Percentiles rank a stretch among this genome's conserved stretches.
Evolutionary conservation across 2,888 invertebrate genomes (phyloP).

Genomic region (Embidobia sp.): DNA sequence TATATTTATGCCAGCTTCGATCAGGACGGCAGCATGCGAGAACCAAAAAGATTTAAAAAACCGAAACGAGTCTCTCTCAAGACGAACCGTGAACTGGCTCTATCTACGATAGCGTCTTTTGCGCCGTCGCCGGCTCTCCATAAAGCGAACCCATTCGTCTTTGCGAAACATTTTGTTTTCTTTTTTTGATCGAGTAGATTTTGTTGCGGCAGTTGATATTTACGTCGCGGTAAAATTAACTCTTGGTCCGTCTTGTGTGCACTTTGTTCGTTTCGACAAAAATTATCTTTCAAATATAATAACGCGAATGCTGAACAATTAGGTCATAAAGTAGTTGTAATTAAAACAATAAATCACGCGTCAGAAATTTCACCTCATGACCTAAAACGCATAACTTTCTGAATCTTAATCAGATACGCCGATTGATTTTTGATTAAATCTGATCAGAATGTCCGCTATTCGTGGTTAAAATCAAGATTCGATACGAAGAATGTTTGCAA

Average conservation of each 20-base stretch:
- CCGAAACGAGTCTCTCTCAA: constrained; percentile 30
- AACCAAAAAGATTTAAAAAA: constrained; percentile 41
- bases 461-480: background rate
- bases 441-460: background rate
- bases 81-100: constrained; percentile 31
- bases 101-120: constrained; percentile 42
- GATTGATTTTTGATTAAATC: background rate
- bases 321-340: too few relatives aligned
- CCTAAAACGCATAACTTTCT: too few relatives aligned
- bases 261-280: too few relatives aligned
- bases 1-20: constrained; percentile 70
- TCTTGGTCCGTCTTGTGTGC: too few relatives aligned
- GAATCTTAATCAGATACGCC: too few relatives aligned
- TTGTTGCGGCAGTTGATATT: constrained; percentile 10
- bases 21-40: constrained; percentile 36
- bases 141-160: constrained; percentile 30
- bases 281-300: too few relatives aligned
- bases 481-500: background rate
- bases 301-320: too few relatives aligned
- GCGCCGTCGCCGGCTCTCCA: constrained; percentile 32
- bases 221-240: constrained; percentile 12
- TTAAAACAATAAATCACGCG: too few relatives aligned
- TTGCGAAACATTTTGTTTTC: constrained; percentile 31
- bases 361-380: too few relatives aligned
- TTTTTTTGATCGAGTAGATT: constrained; percentile 19